These are phyloP conservation scores for Crossocerus cetratus DNA, from an alignment of 2,888 invertebrate genomes.

Conservation along the genomic window DNA sequence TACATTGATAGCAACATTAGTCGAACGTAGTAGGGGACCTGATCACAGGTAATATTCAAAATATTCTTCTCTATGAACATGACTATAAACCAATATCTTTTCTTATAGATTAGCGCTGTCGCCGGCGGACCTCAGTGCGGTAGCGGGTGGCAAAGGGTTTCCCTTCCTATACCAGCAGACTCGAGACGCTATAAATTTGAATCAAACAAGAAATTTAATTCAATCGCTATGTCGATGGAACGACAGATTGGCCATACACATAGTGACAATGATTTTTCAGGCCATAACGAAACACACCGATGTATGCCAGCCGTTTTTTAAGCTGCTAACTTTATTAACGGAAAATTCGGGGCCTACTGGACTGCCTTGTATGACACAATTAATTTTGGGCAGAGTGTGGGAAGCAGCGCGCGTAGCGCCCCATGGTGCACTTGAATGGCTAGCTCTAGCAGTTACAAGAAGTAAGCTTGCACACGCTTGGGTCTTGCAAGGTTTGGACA, in stretches of 20 bases:
- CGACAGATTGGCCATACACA: slow-evolving; percentile 91
- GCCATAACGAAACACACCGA: slow-evolving; percentile 94
- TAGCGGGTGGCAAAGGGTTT: slow-evolving; percentile 94
- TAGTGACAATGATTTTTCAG: slow-evolving; percentile 93
- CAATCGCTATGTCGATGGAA: slow-evolving; percentile 95
- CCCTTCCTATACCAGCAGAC: slow-evolving; percentile 97
- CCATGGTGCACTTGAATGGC: slow-evolving; percentile 94
- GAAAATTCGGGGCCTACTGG: slow-evolving; percentile 90
- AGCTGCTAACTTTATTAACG: slow-evolving; percentile 90
- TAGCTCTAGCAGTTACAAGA: slow-evolving; percentile 86
- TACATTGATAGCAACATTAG: slow-evolving; percentile 90
- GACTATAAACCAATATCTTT: slow-evolving; percentile 1
- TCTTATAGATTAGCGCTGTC: slow-evolving; percentile 83
- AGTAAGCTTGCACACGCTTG: slow-evolving; percentile 94
- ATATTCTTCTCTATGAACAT: not conserved
- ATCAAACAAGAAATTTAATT: slow-evolving; percentile 93
- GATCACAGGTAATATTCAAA: slow-evolving; percentile 77
- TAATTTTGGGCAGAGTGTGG: slow-evolving; percentile 93
- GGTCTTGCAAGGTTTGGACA: slow-evolving; percentile 94
- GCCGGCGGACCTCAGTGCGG: slow-evolving; percentile 87
- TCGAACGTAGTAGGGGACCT: slow-evolving; percentile 91
- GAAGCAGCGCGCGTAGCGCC: slow-evolving; percentile 94
- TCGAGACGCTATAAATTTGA: slow-evolving; percentile 93
- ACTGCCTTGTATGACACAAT: slow-evolving; percentile 93
- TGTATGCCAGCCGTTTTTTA: slow-evolving; percentile 95